Evolutionary conservation across 2,888 invertebrate species (phyloP), one percentile per base, ranked within the genome.

Genomic region (Ferdinandea cuprea): DNA sequence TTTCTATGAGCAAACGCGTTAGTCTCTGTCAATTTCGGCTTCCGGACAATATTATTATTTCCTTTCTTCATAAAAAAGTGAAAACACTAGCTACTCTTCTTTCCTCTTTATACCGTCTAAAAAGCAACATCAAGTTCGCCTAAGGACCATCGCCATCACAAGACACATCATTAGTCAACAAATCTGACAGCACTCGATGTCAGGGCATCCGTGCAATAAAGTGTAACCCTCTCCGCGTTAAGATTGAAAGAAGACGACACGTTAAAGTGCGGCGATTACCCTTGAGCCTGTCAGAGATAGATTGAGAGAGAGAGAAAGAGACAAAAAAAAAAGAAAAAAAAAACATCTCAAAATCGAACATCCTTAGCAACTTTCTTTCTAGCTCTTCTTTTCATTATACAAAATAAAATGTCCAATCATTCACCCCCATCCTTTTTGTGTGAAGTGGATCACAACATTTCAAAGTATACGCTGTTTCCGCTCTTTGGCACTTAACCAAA

Each of bases 111-210:
- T 40, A 15, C 44, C 13, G 19, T 5, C 15, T 48, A 46, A n/a
- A 42, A 48, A 13, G 11, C 21, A 52, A 46, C 42, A 19, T n/a
- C n/a, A n/a, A 19, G 48, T 50, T n/a, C 44, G 50, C 50, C 42
- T 21, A 5, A 35, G 19, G 58, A 48, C 35, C 19, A 37, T 52
- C n/a, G 21, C 17, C 30, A 50, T 28, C 40, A 61, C 28, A 68
- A 61, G 73, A 61, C 61, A 54, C 68, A 42, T 79, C 79, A 74
- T 79, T 79, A 68, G 79, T 63, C 68, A 48, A 56, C 73, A 68
- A 56, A 63, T 56, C 68, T 46, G 46, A 32, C 48, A 61, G 42
- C 15, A 32, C 61, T 73, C 54, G 73, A 61, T 50, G 73, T 56
- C 35, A 17, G 40, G 46, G n/a, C n/a, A n/a, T n/a, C n/a, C n/a